A percentile compares a stretch with the other conserved stretches of the same genome.
These are phyloP conservation scores for Stomatorhinus ivindoensis DNA, from an alignment of 2,113 vertebrate genomes.

Conservation along the genomic window DNA sequence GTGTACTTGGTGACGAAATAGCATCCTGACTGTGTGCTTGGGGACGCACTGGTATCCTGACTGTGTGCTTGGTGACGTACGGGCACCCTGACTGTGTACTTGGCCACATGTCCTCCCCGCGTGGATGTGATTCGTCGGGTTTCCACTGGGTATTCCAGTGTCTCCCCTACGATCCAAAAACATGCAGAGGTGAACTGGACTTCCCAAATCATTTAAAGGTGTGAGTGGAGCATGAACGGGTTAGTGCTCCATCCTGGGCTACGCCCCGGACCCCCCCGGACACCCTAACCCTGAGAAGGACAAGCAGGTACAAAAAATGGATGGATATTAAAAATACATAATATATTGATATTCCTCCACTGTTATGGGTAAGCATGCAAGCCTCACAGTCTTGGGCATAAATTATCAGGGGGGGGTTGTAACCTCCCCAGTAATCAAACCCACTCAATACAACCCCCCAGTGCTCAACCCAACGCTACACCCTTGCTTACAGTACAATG, in stretches of 20 bases:
- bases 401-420: too few species aligned
- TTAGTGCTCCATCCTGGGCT: not conserved
- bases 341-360: not conserved
- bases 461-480: too few species aligned
- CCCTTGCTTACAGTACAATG: not conserved
- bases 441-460: too few species aligned
- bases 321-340: not conserved
- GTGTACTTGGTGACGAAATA: too few species aligned
- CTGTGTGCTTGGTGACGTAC: too few species aligned
- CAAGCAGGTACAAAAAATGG: not conserved
- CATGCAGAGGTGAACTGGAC: not conserved
- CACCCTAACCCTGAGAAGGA: not conserved
- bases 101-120: not conserved
- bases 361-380: not conserved
- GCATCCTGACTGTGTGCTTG: too few species aligned
- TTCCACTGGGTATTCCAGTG: not conserved
- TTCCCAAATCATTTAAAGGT: not conserved
- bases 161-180: not conserved
- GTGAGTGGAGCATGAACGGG: not conserved
- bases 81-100: not conserved
- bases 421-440: too few species aligned
- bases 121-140: not conserved
- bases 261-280: too few species aligned
- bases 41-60: too few species aligned
- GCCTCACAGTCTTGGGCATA: not conserved